These are phyloP conservation scores for Syngnathus typhle DNA, from an alignment of 2,113 vertebrate species.

Conservation along the genomic window DNA sequence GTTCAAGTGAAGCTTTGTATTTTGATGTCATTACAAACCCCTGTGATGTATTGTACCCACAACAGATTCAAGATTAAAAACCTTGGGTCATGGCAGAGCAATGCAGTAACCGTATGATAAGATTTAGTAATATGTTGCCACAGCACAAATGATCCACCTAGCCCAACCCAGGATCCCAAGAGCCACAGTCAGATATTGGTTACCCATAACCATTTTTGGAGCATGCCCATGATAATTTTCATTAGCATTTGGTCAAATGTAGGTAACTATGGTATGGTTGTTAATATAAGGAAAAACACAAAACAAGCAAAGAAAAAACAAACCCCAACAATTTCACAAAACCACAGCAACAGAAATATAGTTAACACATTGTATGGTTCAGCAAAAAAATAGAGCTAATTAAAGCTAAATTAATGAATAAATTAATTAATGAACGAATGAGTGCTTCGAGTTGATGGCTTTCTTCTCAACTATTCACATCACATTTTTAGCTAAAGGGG, in stretches of 20 bases:
- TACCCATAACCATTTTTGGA: not conserved
- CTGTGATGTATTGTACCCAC: conserved; percentile 34
- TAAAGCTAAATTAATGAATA: no score
- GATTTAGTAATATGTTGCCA: conserved; percentile 32
- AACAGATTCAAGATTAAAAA: conserved; percentile 41
- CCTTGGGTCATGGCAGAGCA: conserved; percentile 24
- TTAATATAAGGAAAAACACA: no score
- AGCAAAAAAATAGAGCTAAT: not conserved
- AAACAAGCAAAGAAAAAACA: no score
- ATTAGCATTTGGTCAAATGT: conserved; percentile 22
- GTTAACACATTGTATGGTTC: not conserved
- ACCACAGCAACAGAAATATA: not conserved
- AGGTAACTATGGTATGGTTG: not conserved
- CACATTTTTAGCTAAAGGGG: conserved; percentile 16
- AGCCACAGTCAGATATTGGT: not conserved
- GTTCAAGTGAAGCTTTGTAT: conserved; percentile 1
- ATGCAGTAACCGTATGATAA: conserved; percentile 18
- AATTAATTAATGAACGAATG: not conserved
- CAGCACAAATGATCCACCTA: not conserved
- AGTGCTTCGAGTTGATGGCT: conserved; percentile 27
- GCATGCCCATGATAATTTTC: no score
- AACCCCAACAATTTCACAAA: no score
- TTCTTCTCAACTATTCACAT: conserved; percentile 25
- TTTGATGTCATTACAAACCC: conserved; percentile 8
- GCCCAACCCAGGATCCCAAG: conserved; percentile 9